These are phyloP conservation scores for Cinclus mexicanus DNA, from an alignment of 2,113 vertebrate genomes.

Conservation along the genomic window DNA sequence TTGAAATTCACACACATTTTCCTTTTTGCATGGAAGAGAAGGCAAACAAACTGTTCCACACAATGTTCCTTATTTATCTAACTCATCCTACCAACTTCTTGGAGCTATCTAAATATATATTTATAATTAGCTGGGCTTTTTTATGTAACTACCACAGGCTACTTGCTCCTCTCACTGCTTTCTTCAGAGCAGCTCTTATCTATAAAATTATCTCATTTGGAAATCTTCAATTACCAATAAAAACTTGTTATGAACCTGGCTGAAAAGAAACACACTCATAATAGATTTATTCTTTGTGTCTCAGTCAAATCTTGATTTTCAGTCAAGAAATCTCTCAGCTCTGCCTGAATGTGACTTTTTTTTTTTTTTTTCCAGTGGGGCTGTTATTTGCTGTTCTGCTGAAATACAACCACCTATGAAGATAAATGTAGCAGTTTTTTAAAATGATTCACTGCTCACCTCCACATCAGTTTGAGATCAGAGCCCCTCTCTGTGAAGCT, in stretches of 20 bases:
- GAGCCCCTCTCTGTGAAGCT: neutral
- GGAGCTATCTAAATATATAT: conserved; percentile 24
- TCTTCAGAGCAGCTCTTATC: conserved; percentile 28
- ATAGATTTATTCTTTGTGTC: neutral
- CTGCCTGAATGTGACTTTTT: neutral
- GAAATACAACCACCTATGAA: conserved; percentile 12
- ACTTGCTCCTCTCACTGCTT: neutral
- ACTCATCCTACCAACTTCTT: conserved; percentile 33
- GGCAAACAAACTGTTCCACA: conserved; percentile 46
- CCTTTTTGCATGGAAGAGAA: neutral
- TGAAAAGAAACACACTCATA: neutral
- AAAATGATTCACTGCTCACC: neutral
- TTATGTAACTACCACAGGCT: conserved; percentile 44
- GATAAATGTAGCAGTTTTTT: conserved; percentile 9
- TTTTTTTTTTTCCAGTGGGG: neutral
- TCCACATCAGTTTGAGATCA: neutral
- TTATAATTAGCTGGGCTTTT: conserved; percentile 53
- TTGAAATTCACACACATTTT: neutral
- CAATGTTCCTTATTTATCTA: conserved; percentile 42
- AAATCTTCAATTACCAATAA: neutral
- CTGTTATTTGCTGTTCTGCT: conserved; percentile 35
- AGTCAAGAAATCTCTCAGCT: neutral
- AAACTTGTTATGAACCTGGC: neutral
- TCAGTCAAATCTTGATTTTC: neutral
- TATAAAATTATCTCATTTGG: conserved; percentile 23